phyloP scores from a whole-genome alignment of 2,113 vertebrate genomes.

The Benitochromis conjunctus region DNA sequence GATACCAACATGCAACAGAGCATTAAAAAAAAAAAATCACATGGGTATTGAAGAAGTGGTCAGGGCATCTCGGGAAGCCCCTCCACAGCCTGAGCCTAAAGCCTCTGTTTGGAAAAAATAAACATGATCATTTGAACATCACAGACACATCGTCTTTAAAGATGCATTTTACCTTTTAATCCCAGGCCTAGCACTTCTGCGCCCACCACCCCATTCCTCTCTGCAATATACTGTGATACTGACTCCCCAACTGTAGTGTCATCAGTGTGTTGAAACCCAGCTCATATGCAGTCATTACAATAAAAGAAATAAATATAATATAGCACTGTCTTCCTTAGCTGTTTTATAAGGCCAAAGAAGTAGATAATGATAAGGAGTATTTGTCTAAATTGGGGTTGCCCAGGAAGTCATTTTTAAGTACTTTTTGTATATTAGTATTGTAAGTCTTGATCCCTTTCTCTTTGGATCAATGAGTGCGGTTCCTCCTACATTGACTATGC shows the following conservation, averaged over 20 bases:
- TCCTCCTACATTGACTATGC: neutral
- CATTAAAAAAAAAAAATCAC: neutral
- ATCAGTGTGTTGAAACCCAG: neutral
- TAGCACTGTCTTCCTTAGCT: neutral
- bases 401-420: neutral
- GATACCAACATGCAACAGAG: neutral
- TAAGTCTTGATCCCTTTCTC: neutral
- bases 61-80: neutral
- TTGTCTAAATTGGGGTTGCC: neutral
- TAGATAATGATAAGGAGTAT: neutral
- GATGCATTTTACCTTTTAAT: neutral
- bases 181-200: neutral
- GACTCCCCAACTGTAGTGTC: neutral
- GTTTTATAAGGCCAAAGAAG: neutral
- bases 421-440: neutral
- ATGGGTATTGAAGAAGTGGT: neutral
- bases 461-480: neutral
- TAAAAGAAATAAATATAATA: neutral
- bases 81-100: neutral
- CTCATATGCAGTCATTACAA: neutral
- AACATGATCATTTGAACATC: neutral
- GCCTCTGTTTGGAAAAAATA: neutral
- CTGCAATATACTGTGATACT: neutral
- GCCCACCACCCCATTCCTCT: neutral
- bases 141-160: neutral